Conservation (phyloP, 2,888 invertebrate species). For the Sarcophaga carnaria region DNA sequence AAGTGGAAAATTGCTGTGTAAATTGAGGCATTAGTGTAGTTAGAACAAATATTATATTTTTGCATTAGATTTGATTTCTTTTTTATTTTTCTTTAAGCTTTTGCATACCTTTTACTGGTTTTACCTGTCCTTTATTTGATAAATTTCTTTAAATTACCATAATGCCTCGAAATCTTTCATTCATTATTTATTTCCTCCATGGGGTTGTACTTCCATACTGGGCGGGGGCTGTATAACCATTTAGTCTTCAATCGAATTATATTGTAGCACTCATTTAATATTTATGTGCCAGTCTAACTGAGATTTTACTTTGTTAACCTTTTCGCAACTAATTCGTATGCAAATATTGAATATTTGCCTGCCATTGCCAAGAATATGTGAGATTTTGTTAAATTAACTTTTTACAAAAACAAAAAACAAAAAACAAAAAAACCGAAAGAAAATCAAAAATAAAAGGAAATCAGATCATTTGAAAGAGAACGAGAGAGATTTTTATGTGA, state of each 20-base stretch:
- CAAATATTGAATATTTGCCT: not conserved
- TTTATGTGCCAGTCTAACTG: constrained; percentile 46
- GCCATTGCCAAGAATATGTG: not conserved
- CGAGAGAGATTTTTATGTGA: too few relatives aligned
- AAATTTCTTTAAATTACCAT: constrained; percentile 57
- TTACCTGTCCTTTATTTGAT: constrained; percentile 36
- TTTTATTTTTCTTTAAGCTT: not conserved
- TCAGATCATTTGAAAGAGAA: not conserved
- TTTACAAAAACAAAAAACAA: not conserved
- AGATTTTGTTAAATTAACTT: constrained; percentile 9
- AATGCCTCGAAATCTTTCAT: constrained; percentile 42
- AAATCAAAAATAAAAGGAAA: not conserved
- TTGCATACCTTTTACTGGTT: not conserved
- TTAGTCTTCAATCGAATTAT: constrained; percentile 51
- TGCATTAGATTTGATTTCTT: not conserved
- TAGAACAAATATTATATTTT: not conserved
- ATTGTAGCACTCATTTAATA: constrained; percentile 59
- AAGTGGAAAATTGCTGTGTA: not conserved
- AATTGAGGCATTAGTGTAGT: not conserved
- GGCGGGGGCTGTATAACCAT: not conserved
- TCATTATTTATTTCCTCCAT: constrained; percentile 1
- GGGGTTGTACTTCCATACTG: not conserved
- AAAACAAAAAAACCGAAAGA: not conserved
- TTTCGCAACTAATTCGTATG: constrained; percentile 9
- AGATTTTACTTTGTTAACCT: constrained; percentile 7